phyloP scores from a whole-genome alignment of 64 coral and sea anemone species.

The Dendronephthya gigantea region DNA sequence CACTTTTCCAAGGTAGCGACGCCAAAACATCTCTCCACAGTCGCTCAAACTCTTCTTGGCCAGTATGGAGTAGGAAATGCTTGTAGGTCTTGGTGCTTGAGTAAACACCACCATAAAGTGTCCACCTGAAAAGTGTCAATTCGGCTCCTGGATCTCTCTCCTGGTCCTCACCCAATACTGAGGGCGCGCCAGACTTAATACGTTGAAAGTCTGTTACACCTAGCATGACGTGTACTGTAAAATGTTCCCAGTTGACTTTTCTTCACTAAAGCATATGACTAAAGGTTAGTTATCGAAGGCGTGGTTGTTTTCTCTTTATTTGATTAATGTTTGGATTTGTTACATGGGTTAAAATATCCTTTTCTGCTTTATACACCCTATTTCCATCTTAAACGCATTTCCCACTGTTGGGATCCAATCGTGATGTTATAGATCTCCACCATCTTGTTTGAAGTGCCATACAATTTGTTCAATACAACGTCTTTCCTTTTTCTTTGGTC shows the following conservation, averaged over 20 bases:
- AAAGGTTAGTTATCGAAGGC: not conserved
- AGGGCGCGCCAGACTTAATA: conserved; percentile 18
- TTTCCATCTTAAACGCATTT: too few species aligned
- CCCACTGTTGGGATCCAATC: too few species aligned
- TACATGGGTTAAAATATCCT: conserved; percentile 19
- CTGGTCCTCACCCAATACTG: conserved; percentile 24
- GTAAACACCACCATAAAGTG: not conserved
- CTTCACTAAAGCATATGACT: conserved; percentile 17
- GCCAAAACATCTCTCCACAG: conserved; percentile 10
- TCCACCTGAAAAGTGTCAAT: conserved; percentile 38
- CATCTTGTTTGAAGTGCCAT: too few species aligned
- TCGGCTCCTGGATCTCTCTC: conserved; percentile 40
- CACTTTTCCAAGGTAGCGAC: not conserved
- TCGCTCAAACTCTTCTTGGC: too few species aligned
- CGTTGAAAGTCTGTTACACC: conserved; percentile 36
- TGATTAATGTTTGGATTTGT: conserved; percentile 23
- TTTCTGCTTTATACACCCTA: conserved; percentile 21
- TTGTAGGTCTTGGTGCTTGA: not conserved
- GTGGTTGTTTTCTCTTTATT: conserved; percentile 16
- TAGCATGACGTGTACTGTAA: conserved; percentile 37
- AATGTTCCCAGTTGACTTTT: not conserved
- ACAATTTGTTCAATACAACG: too few species aligned
- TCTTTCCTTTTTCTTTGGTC: too few species aligned
- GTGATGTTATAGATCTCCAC: too few species aligned
- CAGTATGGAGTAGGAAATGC: too few species aligned